These are phyloP conservation scores for Idris sp. DNA, from an alignment of 1,140 invertebrate species.

Conservation along the genomic window DNA sequence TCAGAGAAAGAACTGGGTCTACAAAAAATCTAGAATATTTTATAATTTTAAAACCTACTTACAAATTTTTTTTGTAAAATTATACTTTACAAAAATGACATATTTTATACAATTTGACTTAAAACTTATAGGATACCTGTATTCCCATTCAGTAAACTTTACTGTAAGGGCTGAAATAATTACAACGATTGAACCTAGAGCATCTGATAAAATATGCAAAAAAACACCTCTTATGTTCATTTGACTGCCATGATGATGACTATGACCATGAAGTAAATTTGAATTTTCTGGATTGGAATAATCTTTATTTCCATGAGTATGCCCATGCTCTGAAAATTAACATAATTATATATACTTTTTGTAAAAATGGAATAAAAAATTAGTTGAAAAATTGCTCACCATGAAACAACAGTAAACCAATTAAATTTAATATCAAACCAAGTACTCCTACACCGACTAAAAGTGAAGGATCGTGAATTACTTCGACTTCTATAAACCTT, in stretches of 20 bases:
- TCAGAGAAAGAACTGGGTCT: conserved; percentile 94
- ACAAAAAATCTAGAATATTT: conserved; percentile 85
- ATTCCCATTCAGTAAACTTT: conserved; percentile 90
- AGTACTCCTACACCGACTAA: conserved; percentile 87
- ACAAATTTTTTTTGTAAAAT: no score
- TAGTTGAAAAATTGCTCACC: conserved; percentile 80
- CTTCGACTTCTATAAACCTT: conserved; percentile 90
- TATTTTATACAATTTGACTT: no score
- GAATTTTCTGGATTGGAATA: no score
- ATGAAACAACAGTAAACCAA: conserved; percentile 90
- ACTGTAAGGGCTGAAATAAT: conserved; percentile 94
- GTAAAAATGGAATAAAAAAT: no score
- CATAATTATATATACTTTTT: no score
- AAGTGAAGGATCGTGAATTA: conserved; percentile 88
- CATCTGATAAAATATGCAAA: conserved; percentile 97
- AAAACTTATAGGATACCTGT: no score
- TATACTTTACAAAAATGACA: no score
- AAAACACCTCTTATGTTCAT: conserved; percentile 99
- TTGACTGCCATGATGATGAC: conserved; percentile 83
- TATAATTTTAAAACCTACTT: no score
- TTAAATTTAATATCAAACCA: conserved; percentile 89
- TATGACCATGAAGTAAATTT: conserved; percentile 12
- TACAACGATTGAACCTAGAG: conserved; percentile 96
- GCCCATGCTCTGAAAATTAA: no score
- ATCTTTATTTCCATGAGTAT: no score